Conservation (phyloP, 1,140 invertebrate genomes). For the Cheumatopsyche charites region DNA sequence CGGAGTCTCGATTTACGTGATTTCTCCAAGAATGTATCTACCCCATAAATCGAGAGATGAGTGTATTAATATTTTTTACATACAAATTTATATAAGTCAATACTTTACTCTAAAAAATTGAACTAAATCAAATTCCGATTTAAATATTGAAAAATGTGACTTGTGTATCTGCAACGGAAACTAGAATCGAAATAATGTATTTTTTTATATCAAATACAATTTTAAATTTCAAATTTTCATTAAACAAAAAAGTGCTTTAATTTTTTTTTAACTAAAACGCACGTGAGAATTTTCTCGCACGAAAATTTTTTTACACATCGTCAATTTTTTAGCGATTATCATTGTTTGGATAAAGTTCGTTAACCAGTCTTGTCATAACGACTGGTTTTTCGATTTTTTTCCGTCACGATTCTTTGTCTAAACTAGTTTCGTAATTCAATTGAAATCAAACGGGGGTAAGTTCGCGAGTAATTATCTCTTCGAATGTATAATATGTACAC, state of each 20-base stretch:
- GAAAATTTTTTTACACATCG: not conserved
- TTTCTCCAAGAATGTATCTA: no score
- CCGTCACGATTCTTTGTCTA: not conserved
- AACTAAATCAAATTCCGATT: no score
- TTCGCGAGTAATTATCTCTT: conserved; percentile 20
- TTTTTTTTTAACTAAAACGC: not conserved
- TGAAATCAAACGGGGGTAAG: conserved; percentile 17
- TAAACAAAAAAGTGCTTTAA: conserved; percentile 10
- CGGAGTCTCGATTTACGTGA: no score
- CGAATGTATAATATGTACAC: not conserved
- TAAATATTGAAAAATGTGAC: not conserved
- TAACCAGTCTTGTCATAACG: conserved; percentile 18
- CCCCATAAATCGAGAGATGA: no score
- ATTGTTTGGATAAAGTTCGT: conserved; percentile 34
- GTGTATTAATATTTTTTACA: no score
- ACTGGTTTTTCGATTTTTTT: conserved; percentile 30
- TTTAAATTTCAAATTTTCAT: conserved; percentile 29
- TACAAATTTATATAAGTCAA: no score
- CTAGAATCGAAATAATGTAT: not conserved
- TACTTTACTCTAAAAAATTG: no score
- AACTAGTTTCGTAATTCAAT: conserved; percentile 32
- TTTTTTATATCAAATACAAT: conserved; percentile 19
- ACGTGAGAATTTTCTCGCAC: not conserved
- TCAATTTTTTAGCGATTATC: conserved; percentile 1
- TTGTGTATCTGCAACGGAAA: conserved; percentile 20